Conservation (phyloP, 1,140 invertebrate genomes). For the Hylyphantes graminicola region DNA sequence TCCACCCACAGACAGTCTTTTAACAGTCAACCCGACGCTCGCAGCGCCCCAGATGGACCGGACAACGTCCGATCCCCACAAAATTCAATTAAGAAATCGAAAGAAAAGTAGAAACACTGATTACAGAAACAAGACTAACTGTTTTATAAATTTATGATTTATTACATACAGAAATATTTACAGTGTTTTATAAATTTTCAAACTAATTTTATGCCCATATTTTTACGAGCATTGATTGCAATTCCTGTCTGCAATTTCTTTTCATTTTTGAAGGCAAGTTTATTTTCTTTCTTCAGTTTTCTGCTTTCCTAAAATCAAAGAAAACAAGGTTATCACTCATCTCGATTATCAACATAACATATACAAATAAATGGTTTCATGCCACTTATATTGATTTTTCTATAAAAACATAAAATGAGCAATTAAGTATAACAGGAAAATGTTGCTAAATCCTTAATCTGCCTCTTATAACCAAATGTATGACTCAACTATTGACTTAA, state of each 20-base stretch:
- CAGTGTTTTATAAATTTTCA: slow-evolving; percentile 1
- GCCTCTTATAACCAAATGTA: no score
- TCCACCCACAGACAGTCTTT: no score
- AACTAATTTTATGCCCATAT: slow-evolving; percentile 20
- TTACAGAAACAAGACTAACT: background rate
- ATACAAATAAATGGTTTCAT: no score
- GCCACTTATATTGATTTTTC: no score
- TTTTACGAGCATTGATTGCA: slow-evolving; percentile 20
- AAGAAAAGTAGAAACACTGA: background rate
- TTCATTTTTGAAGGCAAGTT: slow-evolving; percentile 36
- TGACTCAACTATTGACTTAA: no score
- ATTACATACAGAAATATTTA: background rate
- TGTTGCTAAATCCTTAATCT: no score
- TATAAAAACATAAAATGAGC: no score
- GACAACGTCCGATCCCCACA: background rate
- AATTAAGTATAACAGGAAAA: no score
- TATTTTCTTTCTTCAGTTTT: slow-evolving; percentile 44
- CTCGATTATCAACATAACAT: no score
- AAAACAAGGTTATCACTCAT: no score
- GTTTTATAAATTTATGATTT: background rate
- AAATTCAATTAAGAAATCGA: background rate
- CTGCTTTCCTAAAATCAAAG: slow-evolving; percentile 26
- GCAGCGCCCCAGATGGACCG: no score
- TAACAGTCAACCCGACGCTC: no score
- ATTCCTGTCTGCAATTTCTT: slow-evolving; percentile 19